Evolutionary conservation across 1,140 invertebrate genomes (phyloP).

Genomic region (honey bee (Apis mellifera)): Amel_HAv3.1 CM009937.2:2316001-2316500

Average conservation of each 20-base stretch:
- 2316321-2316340: constrained; percentile 7
- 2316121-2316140: background rate
- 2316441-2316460: constrained; percentile 1
- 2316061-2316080: background rate
- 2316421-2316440: constrained; percentile 30
- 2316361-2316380: constrained; percentile 58
- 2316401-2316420: constrained; percentile 40
- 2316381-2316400: constrained; percentile 52
- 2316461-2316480: constrained; percentile 34
- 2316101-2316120: background rate
- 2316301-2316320: constrained; percentile 16
- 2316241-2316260: background rate
- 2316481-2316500: constrained; percentile 29
- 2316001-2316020: background rate
- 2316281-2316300: constrained; percentile 49
- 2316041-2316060: background rate
- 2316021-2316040: background rate
- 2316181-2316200: background rate
- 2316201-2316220: background rate
- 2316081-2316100: background rate
- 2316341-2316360: constrained; percentile 54
- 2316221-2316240: background rate
- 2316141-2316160: background rate
- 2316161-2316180: background rate
- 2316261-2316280: constrained; percentile 34